Conservation (phyloP, 2,888 invertebrate genomes). For the Coenonympha arcania region DNA sequence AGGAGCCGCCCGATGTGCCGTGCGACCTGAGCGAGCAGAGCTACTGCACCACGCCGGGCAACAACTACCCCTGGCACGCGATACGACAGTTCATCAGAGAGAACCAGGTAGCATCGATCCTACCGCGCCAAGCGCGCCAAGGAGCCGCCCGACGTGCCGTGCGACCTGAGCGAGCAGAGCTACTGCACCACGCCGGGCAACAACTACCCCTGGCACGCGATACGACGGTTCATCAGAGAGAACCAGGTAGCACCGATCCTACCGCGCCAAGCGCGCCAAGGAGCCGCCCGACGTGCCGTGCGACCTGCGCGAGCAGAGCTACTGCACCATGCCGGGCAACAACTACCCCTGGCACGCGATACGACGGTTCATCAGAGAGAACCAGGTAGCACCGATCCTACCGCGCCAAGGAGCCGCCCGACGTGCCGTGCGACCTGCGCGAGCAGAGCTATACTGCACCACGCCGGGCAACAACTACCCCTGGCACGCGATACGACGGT, state of each 20-base stretch:
- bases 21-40: slow-evolving; percentile 85
- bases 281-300: slow-evolving; percentile 70
- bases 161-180: slow-evolving; percentile 82
- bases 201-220: no score
- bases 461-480: slow-evolving; percentile 89
- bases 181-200: slow-evolving; percentile 89
- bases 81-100: slow-evolving; percentile 90
- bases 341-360: slow-evolving; percentile 93
- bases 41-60: slow-evolving; percentile 88
- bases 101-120: slow-evolving; percentile 41
- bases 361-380: slow-evolving; percentile 87
- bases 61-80: slow-evolving; percentile 90
- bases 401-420: slow-evolving; percentile 76
- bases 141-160: slow-evolving; percentile 79
- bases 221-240: slow-evolving; percentile 49
- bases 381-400: slow-evolving; percentile 77
- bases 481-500: slow-evolving; percentile 70
- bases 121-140: slow-evolving; percentile 76
- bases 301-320: slow-evolving; percentile 83
- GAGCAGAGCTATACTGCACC: slow-evolving; percentile 85
- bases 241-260: no score
- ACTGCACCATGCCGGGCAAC: slow-evolving; percentile 88
- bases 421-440: slow-evolving; percentile 85
- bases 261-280: slow-evolving; percentile 66
- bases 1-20: slow-evolving; percentile 62